Evolutionary conservation across 2,888 invertebrate genomes (phyloP), one percentile per base, ranked within the genome.

Genomic region (Platycnemis pennipes): DNA sequence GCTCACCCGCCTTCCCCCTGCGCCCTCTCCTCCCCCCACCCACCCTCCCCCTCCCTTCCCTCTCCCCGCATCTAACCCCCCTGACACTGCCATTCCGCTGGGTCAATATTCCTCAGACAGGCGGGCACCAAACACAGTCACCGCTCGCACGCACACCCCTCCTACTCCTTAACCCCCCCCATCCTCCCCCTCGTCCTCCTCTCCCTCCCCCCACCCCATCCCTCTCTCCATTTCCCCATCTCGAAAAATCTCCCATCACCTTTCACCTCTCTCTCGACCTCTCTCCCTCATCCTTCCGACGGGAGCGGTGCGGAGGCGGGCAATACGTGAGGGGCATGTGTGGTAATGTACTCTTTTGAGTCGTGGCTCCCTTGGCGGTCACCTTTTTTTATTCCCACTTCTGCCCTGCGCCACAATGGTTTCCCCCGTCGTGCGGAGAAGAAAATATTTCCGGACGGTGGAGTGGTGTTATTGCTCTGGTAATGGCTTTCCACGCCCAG

Each of bases 1-100:
- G 94, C 95, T 94, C 94, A 95, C 95, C 95, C 95, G 95, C 94
- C 95, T 95, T 96, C 95, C 95, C 95, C 94, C 95, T 95, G 95
- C 96, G 95, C 95, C 95, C 95, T 94, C 94, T 94, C 95, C 85
- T 94, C 94, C 94, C 94, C 94, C 94, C 94, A 56, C 49, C 53
- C 86, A 42, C 86, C 85, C 94, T 89, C 94, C 94, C 46, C 95
- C 94, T 95, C 94, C 94, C 94, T 94, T 88, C 49, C 94, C 94
- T 88, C 53, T 89, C 53, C 88, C 94, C 94, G 94, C 87, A 91
- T 85, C 87, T 94, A 89, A 91, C 69, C 94, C 94, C 94, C 94
- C 94, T 94, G 94, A 94, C 94, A 94, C 95, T 95, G 95, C 95
- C 91, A 91, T 91, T 91, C 91, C 91, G 63, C 91, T 91, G 56